Percentiles rank a stretch among this genome's conserved stretches.
Evolutionary conservation across 2,113 vertebrate species (phyloP).

Genomic region (Phaethornis superciliosus): DNA sequence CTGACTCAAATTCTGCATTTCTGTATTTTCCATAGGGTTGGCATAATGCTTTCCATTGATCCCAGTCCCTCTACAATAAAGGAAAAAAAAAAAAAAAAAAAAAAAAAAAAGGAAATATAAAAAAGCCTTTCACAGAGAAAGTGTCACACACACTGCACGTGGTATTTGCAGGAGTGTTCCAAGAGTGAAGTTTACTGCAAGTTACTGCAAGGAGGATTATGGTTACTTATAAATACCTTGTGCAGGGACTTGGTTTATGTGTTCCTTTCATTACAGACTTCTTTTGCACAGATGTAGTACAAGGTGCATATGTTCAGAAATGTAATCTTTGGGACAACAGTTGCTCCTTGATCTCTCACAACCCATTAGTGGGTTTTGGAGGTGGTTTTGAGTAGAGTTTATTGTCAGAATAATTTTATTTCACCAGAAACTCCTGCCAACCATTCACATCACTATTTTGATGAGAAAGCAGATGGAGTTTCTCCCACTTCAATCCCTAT

Average conservation of each 20-base stretch:
- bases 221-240: not conserved
- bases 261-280: not conserved
- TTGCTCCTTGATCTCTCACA: not conserved
- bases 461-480: not conserved
- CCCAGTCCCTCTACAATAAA: not conserved
- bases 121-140: not conserved
- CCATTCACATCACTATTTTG: not conserved
- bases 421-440: not conserved
- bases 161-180: not conserved
- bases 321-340: not conserved
- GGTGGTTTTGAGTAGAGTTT: not conserved
- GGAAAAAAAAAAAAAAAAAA: not conserved
- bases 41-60: not conserved
- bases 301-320: not conserved
- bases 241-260: not conserved
- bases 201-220: not conserved
- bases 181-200: not conserved
- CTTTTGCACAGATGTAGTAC: not conserved
- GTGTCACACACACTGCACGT: not conserved
- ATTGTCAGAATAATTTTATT: not conserved
- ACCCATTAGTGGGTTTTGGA: fast-evolving
- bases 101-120: too few species aligned
- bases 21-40: not conserved
- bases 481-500: not conserved
- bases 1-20: not conserved